Evolutionary conservation across 37 sponge, comb jelly and placozoan species (phyloP).

Genomic region (Lycopodina hypogea): DNA sequence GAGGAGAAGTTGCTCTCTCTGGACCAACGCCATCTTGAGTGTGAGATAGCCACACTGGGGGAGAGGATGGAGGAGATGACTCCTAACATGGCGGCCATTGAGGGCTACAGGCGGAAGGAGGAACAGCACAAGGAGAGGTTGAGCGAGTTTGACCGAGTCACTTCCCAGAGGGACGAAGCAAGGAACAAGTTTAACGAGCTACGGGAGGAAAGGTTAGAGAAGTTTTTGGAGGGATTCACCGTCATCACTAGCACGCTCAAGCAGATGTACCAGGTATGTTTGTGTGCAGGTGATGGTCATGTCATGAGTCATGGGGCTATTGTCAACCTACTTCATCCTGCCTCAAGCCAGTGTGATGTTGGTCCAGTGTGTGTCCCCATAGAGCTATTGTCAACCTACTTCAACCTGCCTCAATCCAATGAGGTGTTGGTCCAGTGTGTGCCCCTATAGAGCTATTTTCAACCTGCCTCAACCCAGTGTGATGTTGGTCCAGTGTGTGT

Average conservation of each 20-base stretch:
- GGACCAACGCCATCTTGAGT: slow-evolving; percentile 74
- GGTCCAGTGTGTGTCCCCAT: too few relatives aligned
- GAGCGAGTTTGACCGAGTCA: slow-evolving; percentile 78
- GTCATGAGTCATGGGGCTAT: not conserved
- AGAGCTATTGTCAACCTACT: too few relatives aligned
- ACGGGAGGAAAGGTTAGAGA: slow-evolving; percentile 82
- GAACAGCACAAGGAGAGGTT: slow-evolving; percentile 68
- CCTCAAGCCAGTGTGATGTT: too few relatives aligned
- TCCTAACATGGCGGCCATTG: slow-evolving; percentile 97
- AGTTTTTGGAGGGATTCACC: slow-evolving; percentile 95
- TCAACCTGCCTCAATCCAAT: not conserved
- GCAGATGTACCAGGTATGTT: slow-evolving; percentile 98
- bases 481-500: too few relatives aligned
- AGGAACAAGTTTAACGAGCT: slow-evolving; percentile 82
- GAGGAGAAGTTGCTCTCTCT: slow-evolving; percentile 69
- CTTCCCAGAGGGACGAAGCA: slow-evolving; percentile 71
- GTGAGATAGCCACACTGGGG: slow-evolving; percentile 84
- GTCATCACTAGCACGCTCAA: slow-evolving; percentile 94
- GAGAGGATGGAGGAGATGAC: slow-evolving; percentile 84
- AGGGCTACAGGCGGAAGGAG: slow-evolving; percentile 89
- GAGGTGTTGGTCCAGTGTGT: too few relatives aligned
- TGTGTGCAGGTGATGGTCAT: too few relatives aligned
- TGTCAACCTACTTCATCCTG: too few relatives aligned
- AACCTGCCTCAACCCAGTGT: too few relatives aligned
- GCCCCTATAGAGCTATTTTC: too few relatives aligned